phyloP scores from a whole-genome alignment of 2,888 invertebrate genomes.

The Drosophila mayaguana region DNA sequence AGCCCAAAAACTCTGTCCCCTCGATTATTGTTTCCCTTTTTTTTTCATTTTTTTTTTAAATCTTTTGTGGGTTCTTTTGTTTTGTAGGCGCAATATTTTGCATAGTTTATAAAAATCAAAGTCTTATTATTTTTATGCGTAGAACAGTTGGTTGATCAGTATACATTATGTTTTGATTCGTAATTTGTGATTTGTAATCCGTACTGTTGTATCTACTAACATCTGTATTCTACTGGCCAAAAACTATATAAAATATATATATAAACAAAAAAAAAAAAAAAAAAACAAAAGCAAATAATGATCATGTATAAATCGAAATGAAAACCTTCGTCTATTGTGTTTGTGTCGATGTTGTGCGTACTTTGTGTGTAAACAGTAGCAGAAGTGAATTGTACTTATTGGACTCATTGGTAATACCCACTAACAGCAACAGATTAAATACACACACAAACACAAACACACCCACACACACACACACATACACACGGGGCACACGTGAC shows the following conservation, averaged over 20 bases:
- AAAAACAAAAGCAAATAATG: no score
- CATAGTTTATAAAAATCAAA: conserved; percentile 9
- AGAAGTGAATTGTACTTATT: conserved; percentile 10
- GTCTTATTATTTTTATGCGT: conserved; percentile 11
- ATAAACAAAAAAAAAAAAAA: no score
- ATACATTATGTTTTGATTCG: conserved; percentile 20
- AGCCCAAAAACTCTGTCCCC: conserved; percentile 9
- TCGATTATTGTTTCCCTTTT: not conserved
- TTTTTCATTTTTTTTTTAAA: conserved; percentile 11
- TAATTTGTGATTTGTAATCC: conserved; percentile 22
- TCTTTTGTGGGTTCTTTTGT: conserved; percentile 40
- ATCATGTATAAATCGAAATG: not conserved
- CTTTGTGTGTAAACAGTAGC: conserved; percentile 42
- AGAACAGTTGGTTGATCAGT: conserved; percentile 27
- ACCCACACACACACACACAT: not conserved
- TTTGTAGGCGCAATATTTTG: conserved; percentile 41
- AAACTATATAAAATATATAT: conserved; percentile 18
- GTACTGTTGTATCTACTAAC: conserved; percentile 44
- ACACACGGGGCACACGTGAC: conserved; percentile 21
- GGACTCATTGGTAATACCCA: conserved; percentile 24
- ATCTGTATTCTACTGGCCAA: conserved; percentile 24
- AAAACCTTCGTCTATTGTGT: conserved; percentile 33
- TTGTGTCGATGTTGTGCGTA: conserved; percentile 71
- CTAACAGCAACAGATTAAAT: conserved; percentile 3
- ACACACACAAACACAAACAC: not conserved